Evolutionary conservation across 30 jellyfish, hydroid and myxozoan species (phyloP).

Genomic region (Clytia hemisphaerica): DNA sequence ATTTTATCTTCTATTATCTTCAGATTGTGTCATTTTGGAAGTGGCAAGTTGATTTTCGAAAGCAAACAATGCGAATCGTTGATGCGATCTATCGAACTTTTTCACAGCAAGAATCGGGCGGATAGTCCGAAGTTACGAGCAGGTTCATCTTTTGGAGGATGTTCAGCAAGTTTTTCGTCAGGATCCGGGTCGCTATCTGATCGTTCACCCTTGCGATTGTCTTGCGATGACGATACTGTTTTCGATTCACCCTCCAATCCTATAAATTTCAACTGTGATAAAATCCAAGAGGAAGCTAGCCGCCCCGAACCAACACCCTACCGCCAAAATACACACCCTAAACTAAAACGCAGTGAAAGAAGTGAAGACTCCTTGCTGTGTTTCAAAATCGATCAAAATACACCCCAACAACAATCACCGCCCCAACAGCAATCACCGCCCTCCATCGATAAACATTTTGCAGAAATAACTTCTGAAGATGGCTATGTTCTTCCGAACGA

Average conservation of each 20-base stretch:
- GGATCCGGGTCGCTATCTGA: not conserved
- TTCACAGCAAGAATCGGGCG: not conserved
- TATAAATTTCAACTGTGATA: too few species aligned
- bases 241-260: slow-evolving; percentile 9
- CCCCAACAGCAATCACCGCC: too few species aligned
- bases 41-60: slow-evolving; percentile 47
- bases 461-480: slow-evolving; percentile 23
- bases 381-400: too few species aligned
- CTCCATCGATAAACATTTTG: too few species aligned
- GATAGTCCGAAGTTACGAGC: not conserved
- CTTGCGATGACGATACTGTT: slow-evolving; percentile 6
- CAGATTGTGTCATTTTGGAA: slow-evolving; percentile 78
- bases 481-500: slow-evolving; percentile 15
- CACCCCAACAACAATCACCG: too few species aligned
- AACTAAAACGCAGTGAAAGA: too few species aligned
- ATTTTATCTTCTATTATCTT: not conserved
- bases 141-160: not conserved
- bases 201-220: not conserved
- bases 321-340: too few species aligned
- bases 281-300: too few species aligned
- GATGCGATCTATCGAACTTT: slow-evolving; percentile 12
- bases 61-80: slow-evolving; percentile 35
- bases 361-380: too few species aligned
- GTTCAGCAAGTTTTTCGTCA: not conserved
- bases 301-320: too few species aligned